Conservation (phyloP, 2,888 invertebrate species). For the Boloria selene region DNA sequence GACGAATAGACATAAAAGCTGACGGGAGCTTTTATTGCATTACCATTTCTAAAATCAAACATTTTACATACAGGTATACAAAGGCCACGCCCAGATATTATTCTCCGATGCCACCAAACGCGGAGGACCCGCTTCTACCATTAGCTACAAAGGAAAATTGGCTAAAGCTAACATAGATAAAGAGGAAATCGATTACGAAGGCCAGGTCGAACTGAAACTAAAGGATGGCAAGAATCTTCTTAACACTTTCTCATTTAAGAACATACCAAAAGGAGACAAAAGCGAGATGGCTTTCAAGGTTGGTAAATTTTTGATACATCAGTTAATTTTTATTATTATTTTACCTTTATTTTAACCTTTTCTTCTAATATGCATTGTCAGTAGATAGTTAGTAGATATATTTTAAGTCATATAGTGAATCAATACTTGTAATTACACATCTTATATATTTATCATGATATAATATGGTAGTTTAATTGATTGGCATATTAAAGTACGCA, state of each 20-base stretch:
- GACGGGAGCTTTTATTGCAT: not conserved
- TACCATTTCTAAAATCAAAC: not conserved
- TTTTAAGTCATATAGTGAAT: too few relatives aligned
- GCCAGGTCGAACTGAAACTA: constrained; percentile 60
- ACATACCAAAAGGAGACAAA: constrained; percentile 59
- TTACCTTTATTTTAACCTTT: not conserved
- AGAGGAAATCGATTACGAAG: constrained; percentile 58
- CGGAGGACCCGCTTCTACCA: constrained; percentile 60
- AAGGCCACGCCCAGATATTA: constrained; percentile 56
- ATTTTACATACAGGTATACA: constrained; percentile 53
- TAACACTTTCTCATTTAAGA: constrained; percentile 58
- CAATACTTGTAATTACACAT: too few relatives aligned
- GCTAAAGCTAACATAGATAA: constrained; percentile 59
- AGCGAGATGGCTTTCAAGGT: constrained; percentile 62
- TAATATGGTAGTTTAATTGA: too few relatives aligned
- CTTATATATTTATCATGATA: too few relatives aligned
- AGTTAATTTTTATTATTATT: constrained; percentile 1
- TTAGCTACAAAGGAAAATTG: constrained; percentile 63
- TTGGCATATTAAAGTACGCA: too few relatives aligned
- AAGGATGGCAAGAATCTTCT: constrained; percentile 63
- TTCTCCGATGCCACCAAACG: constrained; percentile 66
- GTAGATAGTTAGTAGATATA: too few relatives aligned
- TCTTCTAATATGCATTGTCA: too few relatives aligned
- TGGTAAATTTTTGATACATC: not conserved
- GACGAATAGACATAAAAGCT: too few relatives aligned